Base-by-base conservation (phyloP, 2,797 vertebrate species). In the Phataginus tricuspis region DNA sequence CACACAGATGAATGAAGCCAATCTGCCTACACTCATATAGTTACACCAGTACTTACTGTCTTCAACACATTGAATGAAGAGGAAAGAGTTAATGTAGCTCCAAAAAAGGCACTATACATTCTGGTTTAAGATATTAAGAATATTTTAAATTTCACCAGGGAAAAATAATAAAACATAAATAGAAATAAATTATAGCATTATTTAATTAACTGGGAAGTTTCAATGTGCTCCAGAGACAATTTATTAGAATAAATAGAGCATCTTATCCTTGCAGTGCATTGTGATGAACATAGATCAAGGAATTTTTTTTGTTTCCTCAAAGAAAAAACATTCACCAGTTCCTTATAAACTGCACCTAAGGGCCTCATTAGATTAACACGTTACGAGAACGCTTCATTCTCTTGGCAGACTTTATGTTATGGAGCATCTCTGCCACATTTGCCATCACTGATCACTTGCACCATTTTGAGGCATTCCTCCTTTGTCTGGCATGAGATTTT, bases 141-240 rank as follows among this genome's bases (percentile, higher is more conserved):
- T 95, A 55, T 63, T 93, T 92, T 72, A 95, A 15, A 90, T 88
- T 75, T 9, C 86, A 90, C 78, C 14, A 95, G 71, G 49, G 77
- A 88, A 95, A 95, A 89, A 94, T 27, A 86, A 34, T 88, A 90
- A 91, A 85, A 86, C 69, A 95, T 88, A 97, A 96, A 78, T 91
- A 90, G 74, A 92, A 97, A 91, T 94, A 96, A 96, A 90, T 95
- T 95, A 89, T 82, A n/a, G 29, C 69, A 77, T 95, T 97, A 95
- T 97, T 97, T 97, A 97, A 95, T 97, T 95, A 97, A 96, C 57
- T 92, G 78, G 90, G 92, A 97, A 95, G 82, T 93, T 93, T 93
- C 96, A 96, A 34, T 96, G 53, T 84, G 42, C 95, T 95, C 82
- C 64, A 59, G 96, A 95, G 94, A 93, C 92, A 92, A 96, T 96